Evolutionary conservation across 1,140 invertebrate genomes (phyloP).

Genomic region (Apis florea): DNA sequence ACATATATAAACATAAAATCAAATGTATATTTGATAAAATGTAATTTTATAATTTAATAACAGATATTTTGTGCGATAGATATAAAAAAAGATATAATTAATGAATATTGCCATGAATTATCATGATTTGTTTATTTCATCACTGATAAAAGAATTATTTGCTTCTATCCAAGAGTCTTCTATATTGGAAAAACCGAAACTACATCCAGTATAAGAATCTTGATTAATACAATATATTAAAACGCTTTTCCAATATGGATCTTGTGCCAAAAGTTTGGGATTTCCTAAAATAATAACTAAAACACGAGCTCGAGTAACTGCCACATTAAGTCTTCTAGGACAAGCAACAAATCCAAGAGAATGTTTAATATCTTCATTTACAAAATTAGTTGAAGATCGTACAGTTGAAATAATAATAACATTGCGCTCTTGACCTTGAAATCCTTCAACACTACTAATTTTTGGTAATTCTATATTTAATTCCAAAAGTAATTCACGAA

Average conservation of each 20-base stretch:
- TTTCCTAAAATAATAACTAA: constrained; percentile 92
- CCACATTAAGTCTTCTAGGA: constrained; percentile 91
- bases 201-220: constrained; percentile 70
- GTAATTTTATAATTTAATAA: constrained; percentile 18
- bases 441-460: constrained; percentile 97
- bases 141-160: not conserved
- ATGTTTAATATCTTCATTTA: constrained; percentile 82
- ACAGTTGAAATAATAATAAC: constrained; percentile 94
- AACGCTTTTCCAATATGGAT: constrained; percentile 87
- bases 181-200: constrained; percentile 49
- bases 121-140: constrained; percentile 2
- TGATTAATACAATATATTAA: constrained; percentile 80
- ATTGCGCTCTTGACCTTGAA: constrained; percentile 95
- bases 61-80: not conserved
- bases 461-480: constrained; percentile 87
- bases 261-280: constrained; percentile 86
- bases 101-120: not conserved
- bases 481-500: constrained; percentile 85
- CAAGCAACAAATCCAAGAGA: constrained; percentile 88
- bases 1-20: not conserved
- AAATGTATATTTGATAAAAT: not conserved
- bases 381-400: constrained; percentile 81
- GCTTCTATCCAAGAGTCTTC: not conserved
- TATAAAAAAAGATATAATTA: not conserved
- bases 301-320: constrained; percentile 90